Percentiles rank a stretch among this genome's conserved stretches.
Conservation (phyloP, 2,113 vertebrate genomes). For the Danionella cerebrum region DNA sequence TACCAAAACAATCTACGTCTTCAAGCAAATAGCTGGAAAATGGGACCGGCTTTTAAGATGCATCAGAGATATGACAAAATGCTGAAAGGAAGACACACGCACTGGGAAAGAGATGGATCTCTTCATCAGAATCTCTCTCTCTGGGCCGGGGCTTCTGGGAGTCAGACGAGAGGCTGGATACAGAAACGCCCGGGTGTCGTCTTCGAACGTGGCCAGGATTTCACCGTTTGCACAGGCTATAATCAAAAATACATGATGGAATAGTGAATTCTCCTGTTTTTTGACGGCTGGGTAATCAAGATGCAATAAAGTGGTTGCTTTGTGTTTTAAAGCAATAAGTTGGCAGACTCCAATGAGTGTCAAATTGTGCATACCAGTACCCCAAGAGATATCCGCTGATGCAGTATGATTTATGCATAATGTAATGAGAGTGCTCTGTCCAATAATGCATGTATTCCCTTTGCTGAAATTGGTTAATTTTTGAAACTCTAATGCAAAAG, state of each 20-base stretch:
- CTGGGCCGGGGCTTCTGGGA: conserved; percentile 59
- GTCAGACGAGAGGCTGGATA: conserved; percentile 74
- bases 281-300: conserved; percentile 5
- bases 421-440: neutral
- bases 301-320: conserved; percentile 7
- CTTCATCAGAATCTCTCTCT: conserved; percentile 84
- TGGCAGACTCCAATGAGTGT: neutral
- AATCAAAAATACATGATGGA: neutral
- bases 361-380: neutral
- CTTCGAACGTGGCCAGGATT: conserved; percentile 74
- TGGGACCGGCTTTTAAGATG: conserved; percentile 37
- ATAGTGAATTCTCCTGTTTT: neutral
- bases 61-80: conserved; percentile 38
- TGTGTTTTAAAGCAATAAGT: neutral
- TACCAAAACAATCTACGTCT: conserved; percentile 38
- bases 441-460: conserved; percentile 11
- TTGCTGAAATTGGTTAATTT: neutral
- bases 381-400: neutral
- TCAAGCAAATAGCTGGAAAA: conserved; percentile 39
- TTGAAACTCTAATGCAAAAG: neutral
- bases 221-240: conserved; percentile 73
- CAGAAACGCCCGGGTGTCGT: conserved; percentile 83
- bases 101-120: conserved; percentile 68
- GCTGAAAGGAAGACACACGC: conserved; percentile 62
- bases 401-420: neutral